Conservation (phyloP, 2,888 invertebrate species). For the Prosapia bicincta region DNA sequence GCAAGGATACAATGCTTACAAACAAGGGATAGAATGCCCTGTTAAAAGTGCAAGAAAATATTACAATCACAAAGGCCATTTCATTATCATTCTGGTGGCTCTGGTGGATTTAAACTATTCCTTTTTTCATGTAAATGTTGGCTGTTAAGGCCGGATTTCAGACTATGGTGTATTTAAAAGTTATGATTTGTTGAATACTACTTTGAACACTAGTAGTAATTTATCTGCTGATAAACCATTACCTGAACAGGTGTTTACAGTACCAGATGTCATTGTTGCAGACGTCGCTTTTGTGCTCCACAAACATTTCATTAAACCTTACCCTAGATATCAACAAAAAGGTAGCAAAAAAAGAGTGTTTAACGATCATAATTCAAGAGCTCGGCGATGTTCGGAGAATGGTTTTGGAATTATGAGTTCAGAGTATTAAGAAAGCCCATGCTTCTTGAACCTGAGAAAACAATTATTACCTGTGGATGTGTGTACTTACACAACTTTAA, state of each 20-base stretch:
- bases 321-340: conserved; percentile 31
- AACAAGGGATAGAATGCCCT: too few relatives aligned
- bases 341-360: conserved; percentile 37
- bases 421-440: conserved; percentile 36
- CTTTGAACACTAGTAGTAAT: background rate
- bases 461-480: conserved; percentile 27
- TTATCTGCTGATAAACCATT: conserved; percentile 23
- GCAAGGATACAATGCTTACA: too few relatives aligned
- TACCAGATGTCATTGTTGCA: conserved; percentile 33
- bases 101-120: too few relatives aligned
- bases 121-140: conserved; percentile 1
- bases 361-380: conserved; percentile 41
- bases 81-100: conserved; percentile 5
- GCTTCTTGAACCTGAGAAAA: conserved; percentile 30
- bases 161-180: conserved; percentile 4
- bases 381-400: conserved; percentile 40
- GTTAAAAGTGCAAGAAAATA: background rate
- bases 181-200: background rate
- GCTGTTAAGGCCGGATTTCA: conserved; percentile 8
- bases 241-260: conserved; percentile 31
- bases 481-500: conserved; percentile 18
- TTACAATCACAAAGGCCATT: conserved; percentile 4
- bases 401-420: conserved; percentile 33
- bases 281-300: conserved; percentile 30
- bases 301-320: conserved; percentile 30